A percentile compares a stretch with the other conserved stretches of the same genome.
phyloP scores from a whole-genome alignment of 2,113 vertebrate species.

The Symphodus melops region DNA sequence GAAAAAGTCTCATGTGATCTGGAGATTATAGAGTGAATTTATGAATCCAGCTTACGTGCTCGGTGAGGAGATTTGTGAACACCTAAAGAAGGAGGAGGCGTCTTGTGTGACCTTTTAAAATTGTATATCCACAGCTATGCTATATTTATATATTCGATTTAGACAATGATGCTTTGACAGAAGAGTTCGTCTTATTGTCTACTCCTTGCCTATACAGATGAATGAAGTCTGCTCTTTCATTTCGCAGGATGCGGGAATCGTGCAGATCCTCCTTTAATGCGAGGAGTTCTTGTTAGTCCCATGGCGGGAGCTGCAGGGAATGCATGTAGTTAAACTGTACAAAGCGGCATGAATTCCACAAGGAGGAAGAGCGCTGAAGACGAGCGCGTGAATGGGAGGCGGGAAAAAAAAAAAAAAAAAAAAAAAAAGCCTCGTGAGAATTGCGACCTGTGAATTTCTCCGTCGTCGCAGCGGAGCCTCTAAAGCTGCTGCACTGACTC shows the following conservation, averaged over 20 bases:
- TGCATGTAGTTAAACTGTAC: background rate
- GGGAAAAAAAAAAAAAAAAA: constrained; percentile 8
- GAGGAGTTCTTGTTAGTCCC: background rate
- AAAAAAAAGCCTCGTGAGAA: constrained; percentile 19
- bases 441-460: constrained; percentile 37
- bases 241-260: background rate
- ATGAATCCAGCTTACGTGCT: no score
- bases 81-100: no score
- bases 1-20: no score
- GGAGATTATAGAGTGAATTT: no score
- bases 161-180: background rate
- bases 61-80: no score
- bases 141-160: no score
- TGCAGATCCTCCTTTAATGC: constrained; percentile 1
- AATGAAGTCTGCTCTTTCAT: background rate
- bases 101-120: no score
- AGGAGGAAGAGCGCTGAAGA: background rate
- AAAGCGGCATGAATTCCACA: constrained; percentile 8
- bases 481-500: background rate
- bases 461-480: background rate
- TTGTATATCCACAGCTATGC: no score
- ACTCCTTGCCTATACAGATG: background rate
- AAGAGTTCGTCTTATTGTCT: background rate
- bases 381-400: constrained; percentile 3
- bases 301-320: background rate